These are phyloP conservation scores for Conus betulinus DNA, from an alignment of 1,140 invertebrate species.

Conservation along the genomic window DNA sequence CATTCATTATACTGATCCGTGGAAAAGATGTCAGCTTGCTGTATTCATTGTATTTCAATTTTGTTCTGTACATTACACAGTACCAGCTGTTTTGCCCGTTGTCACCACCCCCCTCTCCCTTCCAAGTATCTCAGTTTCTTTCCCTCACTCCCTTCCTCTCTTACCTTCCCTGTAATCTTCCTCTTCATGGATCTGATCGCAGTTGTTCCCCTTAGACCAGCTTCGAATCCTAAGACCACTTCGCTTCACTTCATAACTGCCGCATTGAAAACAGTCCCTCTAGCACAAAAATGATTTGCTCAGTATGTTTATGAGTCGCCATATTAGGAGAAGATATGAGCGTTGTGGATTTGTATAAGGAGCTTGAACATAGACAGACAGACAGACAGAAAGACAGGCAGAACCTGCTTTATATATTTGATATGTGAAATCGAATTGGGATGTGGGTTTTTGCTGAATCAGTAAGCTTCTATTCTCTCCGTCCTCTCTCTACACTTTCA, in stretches of 20 bases:
- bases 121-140: not conserved
- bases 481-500: too few species aligned
- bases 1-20: too few species aligned
- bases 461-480: not conserved
- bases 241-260: not conserved
- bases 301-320: not conserved
- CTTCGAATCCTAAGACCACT: too few species aligned
- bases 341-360: too few species aligned
- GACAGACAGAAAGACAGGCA: too few species aligned
- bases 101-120: not conserved
- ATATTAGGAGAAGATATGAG: too few species aligned
- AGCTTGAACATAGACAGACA: too few species aligned
- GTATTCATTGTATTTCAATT: not conserved
- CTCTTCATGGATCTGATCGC: not conserved
- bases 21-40: too few species aligned
- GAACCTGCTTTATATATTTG: too few species aligned
- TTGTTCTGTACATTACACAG: not conserved
- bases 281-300: not conserved
- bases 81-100: not conserved
- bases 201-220: too few species aligned
- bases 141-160: not conserved
- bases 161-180: not conserved
- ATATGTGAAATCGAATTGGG: too few species aligned
- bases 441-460: not conserved
- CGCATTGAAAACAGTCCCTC: not conserved